Percentiles rank a stretch among this genome's conserved stretches.
Evolutionary conservation across 2,888 invertebrate species (phyloP).

Genomic region (Pachydiplax longipennis): DNA sequence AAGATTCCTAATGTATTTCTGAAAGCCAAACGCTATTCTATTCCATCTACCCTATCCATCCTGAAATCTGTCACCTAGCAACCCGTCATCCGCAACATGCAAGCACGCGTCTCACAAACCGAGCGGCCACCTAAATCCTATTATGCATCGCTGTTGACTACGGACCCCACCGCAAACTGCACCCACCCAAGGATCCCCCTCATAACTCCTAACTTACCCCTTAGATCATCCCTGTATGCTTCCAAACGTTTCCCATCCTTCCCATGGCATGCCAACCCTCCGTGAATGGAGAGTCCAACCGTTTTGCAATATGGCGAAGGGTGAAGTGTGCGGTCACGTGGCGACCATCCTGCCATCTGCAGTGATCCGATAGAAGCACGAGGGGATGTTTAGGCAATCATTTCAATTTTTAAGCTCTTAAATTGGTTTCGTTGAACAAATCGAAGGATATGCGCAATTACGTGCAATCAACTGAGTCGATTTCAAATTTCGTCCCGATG

Average conservation of each 20-base stretch:
- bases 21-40: too few relatives aligned
- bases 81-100: not conserved
- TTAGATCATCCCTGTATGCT: not conserved
- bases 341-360: not conserved
- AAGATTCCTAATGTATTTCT: too few relatives aligned
- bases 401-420: too few relatives aligned
- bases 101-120: not conserved
- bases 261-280: not conserved
- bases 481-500: too few relatives aligned
- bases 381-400: too few relatives aligned
- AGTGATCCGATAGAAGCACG: too few relatives aligned
- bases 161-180: not conserved
- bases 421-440: too few relatives aligned
- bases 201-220: too few relatives aligned
- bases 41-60: not conserved
- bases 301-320: not conserved
- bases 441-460: too few relatives aligned
- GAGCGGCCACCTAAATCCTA: not conserved
- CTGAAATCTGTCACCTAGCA: not conserved
- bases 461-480: too few relatives aligned
- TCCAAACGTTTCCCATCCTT: not conserved
- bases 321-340: not conserved
- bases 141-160: too few relatives aligned
- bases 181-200: not conserved
- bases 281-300: not conserved